Percentiles rank a stretch among this genome's conserved stretches.
phyloP scores from a whole-genome alignment of 2,888 invertebrate genomes.

The Luperina testacea region DNA sequence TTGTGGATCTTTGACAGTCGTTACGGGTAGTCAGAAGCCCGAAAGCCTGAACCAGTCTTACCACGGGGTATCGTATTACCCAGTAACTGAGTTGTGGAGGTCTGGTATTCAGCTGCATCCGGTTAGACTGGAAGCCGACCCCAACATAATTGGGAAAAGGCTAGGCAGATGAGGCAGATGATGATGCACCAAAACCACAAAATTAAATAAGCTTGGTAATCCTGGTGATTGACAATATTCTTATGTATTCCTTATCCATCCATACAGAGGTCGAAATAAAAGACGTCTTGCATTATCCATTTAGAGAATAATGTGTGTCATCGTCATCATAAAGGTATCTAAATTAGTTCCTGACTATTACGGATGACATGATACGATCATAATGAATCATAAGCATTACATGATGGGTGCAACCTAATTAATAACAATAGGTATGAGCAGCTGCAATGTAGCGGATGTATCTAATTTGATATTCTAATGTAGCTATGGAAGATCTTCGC shows the following conservation, averaged over 20 bases:
- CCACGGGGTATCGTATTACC: too few relatives aligned
- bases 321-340: not conserved
- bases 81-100: too few relatives aligned
- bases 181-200: not conserved
- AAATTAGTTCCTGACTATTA: conserved; percentile 22
- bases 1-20: too few relatives aligned
- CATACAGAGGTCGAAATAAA: not conserved
- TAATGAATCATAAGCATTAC: conserved; percentile 31
- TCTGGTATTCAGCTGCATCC: too few relatives aligned
- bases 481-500: not conserved
- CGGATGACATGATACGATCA: conserved; percentile 3
- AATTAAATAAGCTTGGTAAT: not conserved
- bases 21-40: too few relatives aligned
- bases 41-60: too few relatives aligned
- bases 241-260: not conserved
- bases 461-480: not conserved
- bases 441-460: conserved; percentile 27
- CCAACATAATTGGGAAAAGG: too few relatives aligned
- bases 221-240: not conserved
- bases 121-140: too few relatives aligned
- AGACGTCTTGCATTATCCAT: not conserved
- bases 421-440: conserved; percentile 27
- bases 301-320: conserved; percentile 9
- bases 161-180: too few relatives aligned
- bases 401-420: conserved; percentile 35